Evolutionary conservation across 1,140 invertebrate species (phyloP), one percentile per base, ranked within the genome.

Genomic region (Globodera ellingtonae): DNA sequence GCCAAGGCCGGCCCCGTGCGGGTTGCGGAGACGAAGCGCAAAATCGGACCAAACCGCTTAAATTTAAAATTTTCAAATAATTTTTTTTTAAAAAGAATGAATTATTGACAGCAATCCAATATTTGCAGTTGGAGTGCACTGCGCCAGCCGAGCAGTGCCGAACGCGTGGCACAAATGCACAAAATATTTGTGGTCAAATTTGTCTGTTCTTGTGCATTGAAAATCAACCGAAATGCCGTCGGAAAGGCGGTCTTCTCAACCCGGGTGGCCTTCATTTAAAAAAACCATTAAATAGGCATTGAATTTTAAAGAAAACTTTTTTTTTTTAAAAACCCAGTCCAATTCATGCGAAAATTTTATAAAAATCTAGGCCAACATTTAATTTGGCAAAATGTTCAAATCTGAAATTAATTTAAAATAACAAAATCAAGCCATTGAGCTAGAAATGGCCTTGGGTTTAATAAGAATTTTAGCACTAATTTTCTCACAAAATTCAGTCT

Each of bases 241-340:
- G 75, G 56, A 77, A 77, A 77, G 2, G 75, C n/a, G 46, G 75
- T 77, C 65, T 69, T 65, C 47, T 77, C 75, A n/a, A 77, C 15
- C 3, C 75, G 62, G 24, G 65, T 69, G 18, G 52, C 24, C 75
- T 77, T 10, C 2, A 70, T 35, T 70, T 44, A 18, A 47, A 70
- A 35, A 44, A 35, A 35, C 35, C 35, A 35, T 35, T 35, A 35
- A 35, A 35, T 35, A 35, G 3, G 35, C 35, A 69, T 69, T 69
- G 66, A 44, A 69, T 3, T 21, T 24, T 69, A 69, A 24, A 24
- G 59, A 21, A 9, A 69, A 7, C 0, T 69, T 69, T 9, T 69
- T 65, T 65, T 65, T n/a, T n/a, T n/a, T n/a, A n/a, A 65, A 21
- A 1, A 65, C 59, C 35, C 35, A 2, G 0, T 2, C 35, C 35